Conservation (phyloP, 2,113 vertebrate species). For the Etheostoma cragini region DNA sequence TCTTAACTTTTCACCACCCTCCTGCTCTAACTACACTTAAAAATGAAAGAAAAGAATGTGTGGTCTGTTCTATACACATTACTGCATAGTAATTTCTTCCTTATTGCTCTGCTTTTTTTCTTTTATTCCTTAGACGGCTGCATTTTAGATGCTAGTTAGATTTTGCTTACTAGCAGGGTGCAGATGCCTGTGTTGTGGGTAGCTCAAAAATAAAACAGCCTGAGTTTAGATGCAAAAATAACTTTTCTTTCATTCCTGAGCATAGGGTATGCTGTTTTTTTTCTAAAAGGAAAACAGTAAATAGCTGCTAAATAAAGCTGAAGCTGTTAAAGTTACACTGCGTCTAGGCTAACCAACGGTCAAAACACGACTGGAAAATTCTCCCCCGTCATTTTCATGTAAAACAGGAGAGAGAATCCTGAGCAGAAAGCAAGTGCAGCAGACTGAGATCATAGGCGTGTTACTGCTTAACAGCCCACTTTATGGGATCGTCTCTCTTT, state of each 20-base stretch:
- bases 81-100: constrained; percentile 14
- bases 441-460: constrained; percentile 65
- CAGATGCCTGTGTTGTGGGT: constrained; percentile 53
- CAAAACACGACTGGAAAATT: constrained; percentile 54
- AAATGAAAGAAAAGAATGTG: no score
- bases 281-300: constrained; percentile 30
- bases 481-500: constrained; percentile 64
- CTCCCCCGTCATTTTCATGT: constrained; percentile 30
- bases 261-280: neutral
- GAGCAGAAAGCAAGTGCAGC: constrained; percentile 45
- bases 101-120: constrained; percentile 17
- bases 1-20: constrained; percentile 14
- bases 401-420: constrained; percentile 39
- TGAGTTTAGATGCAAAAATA: constrained; percentile 4
- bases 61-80: constrained; percentile 12
- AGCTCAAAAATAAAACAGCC: constrained; percentile 22
- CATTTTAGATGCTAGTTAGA: constrained; percentile 52
- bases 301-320: constrained; percentile 51
- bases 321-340: constrained; percentile 34
- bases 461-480: constrained; percentile 65
- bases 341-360: constrained; percentile 30
- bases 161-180: constrained; percentile 48
- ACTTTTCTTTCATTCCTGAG: constrained; percentile 39
- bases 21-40: neutral
- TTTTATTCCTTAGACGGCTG: constrained; percentile 49